Evolutionary conservation across 2,888 invertebrate species (phyloP).

Genomic region (Caenorhabditis sp.): DNA sequence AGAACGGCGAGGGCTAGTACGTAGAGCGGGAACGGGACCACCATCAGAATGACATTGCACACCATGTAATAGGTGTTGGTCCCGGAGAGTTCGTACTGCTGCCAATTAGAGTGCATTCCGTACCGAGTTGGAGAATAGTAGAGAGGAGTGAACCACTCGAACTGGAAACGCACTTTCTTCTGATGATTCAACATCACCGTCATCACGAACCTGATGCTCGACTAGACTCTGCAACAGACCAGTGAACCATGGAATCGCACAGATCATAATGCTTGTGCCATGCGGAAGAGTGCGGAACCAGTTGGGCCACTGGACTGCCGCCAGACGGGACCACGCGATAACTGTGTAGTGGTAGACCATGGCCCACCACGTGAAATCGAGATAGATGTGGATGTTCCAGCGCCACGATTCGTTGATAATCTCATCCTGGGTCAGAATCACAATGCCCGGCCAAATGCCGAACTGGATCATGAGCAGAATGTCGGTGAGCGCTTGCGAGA

Average conservation of each 20-base stretch:
- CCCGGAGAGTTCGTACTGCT: slow-evolving; percentile 57
- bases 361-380: slow-evolving; percentile 74
- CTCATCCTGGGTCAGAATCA: slow-evolving; percentile 68
- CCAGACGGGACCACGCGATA: slow-evolving; percentile 70
- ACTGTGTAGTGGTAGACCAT: slow-evolving; percentile 72
- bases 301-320: slow-evolving; percentile 71
- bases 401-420: slow-evolving; percentile 58
- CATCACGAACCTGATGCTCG: slow-evolving; percentile 67
- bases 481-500: slow-evolving; percentile 68
- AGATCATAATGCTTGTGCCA: slow-evolving; percentile 65
- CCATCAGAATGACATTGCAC: slow-evolving; percentile 70
- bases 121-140: slow-evolving; percentile 68
- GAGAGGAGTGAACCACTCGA: slow-evolving; percentile 70
- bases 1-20: slow-evolving; percentile 62
- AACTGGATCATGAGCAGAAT: slow-evolving; percentile 70
- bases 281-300: slow-evolving; percentile 68
- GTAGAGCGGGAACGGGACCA: slow-evolving; percentile 71
- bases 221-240: slow-evolving; percentile 67
- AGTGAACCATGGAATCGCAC: slow-evolving; percentile 69
- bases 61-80: slow-evolving; percentile 70
- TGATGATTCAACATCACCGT: too few relatives aligned
- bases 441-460: slow-evolving; percentile 72
- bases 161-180: slow-evolving; percentile 43
- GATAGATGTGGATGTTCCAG: slow-evolving; percentile 68
- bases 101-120: slow-evolving; percentile 71